These are phyloP conservation scores for Cryptus armator DNA, from an alignment of 2,888 invertebrate genomes.

Conservation along the genomic window DNA sequence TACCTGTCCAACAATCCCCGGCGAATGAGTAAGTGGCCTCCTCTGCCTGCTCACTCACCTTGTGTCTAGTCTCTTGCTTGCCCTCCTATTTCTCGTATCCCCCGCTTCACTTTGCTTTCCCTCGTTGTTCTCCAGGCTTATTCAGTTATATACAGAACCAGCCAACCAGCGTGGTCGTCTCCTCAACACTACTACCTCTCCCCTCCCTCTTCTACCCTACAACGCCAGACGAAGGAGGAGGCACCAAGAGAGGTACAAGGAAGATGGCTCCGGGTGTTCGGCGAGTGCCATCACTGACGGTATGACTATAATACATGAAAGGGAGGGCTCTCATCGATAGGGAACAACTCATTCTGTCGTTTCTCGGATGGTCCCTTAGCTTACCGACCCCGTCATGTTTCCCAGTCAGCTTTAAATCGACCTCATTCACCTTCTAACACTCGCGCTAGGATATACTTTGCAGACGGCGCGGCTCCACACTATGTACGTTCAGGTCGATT, in stretches of 20 bases:
- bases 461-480: background rate
- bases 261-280: slow-evolving; percentile 48
- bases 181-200: background rate
- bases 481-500: slow-evolving; percentile 40
- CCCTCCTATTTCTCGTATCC: slow-evolving; percentile 18
- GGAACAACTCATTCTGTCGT: slow-evolving; percentile 27
- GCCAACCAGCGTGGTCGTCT: slow-evolving; percentile 47
- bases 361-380: slow-evolving; percentile 16
- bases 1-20: slow-evolving; percentile 83
- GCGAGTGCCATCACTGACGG: slow-evolving; percentile 5
- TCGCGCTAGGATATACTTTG: slow-evolving; percentile 19
- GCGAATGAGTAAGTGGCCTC: slow-evolving; percentile 81
- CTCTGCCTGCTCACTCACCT: slow-evolving; percentile 62
- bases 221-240: slow-evolving; percentile 26
- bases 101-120: slow-evolving; percentile 47
- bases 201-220: slow-evolving; percentile 21
- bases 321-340: slow-evolving; percentile 47
- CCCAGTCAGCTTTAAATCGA: slow-evolving; percentile 38
- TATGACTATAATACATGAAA: slow-evolving; percentile 38
- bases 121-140: slow-evolving; percentile 67
- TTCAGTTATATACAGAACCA: slow-evolving; percentile 66
- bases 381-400: background rate
- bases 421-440: slow-evolving; percentile 37
- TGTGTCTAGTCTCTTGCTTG: slow-evolving; percentile 41
- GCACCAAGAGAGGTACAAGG: slow-evolving; percentile 2